Evolutionary conservation across 2,797 vertebrate genomes (phyloP), one percentile per base, ranked within the genome.

Genomic region (Neostethus bicornis): DNA sequence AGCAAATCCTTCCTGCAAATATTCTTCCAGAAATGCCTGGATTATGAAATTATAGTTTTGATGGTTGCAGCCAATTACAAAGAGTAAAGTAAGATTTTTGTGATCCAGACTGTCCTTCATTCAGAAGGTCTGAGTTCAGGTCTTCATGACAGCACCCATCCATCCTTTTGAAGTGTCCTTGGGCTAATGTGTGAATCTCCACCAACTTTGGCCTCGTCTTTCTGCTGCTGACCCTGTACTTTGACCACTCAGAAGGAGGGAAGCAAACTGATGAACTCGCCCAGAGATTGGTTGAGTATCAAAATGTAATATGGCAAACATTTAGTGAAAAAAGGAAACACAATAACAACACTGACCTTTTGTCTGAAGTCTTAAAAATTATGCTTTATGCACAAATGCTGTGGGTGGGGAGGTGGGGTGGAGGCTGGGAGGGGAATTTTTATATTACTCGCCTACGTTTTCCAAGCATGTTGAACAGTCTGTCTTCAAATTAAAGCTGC

Each of bases 401-500:
- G 79, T 79, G 82, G 75, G 78, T 88, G 61, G 52, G 19, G 19
- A 19, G 4, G 38, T 7, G 17, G 19, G 38, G 24, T 26, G 14
- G 1, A 28, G 45, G 26, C 4, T 6, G 5, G 2, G 51, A 84
- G 70, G 81, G 79, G 58, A 73, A 68, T 68, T 60, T 70, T 87
- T 80, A 89, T 88, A 90, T 89, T 83, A 90, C 80, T 57, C 78
- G 77, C 69, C 83, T 84, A 65, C 78, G 84, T 79, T 79, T 80
- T 85, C 61, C 77, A 83, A 87, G 84, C 81, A 83, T 73, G 71
- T 52, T n/a, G 79, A 85, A 87, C 77, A 71, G 80, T 67, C 81
- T 84, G 85, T 87, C 84, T 91, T 89, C 81, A 87, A 91, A 92
- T 92, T 89, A 91, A 86, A 76, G 71, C 81, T 53, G 80, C 88